These are phyloP conservation scores for Pangasius sanitwongsei DNA, from an alignment of 2,797 vertebrate genomes.

Conservation along the genomic window DNA sequence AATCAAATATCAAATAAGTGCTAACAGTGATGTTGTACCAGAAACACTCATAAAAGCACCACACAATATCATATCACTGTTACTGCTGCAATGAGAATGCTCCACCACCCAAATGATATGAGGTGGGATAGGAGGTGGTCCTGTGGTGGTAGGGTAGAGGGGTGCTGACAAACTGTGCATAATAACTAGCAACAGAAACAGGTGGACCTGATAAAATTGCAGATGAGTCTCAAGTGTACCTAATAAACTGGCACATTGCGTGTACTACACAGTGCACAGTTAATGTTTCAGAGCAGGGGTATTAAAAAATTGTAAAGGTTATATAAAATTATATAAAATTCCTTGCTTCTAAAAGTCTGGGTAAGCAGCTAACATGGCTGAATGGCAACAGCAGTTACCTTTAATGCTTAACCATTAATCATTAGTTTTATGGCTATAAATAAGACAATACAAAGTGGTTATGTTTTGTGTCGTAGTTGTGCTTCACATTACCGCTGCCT, in stretches of 20 bases:
- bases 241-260: not conserved
- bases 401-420: not conserved
- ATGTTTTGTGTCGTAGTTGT: not conserved
- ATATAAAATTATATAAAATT: not conserved
- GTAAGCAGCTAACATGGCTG: no score
- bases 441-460: not conserved
- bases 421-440: not conserved
- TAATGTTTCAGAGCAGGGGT: not conserved
- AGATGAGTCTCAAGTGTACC: not conserved
- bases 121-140: no score
- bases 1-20: constrained; percentile 1
- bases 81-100: not conserved
- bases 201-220: not conserved
- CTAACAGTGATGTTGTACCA: not conserved
- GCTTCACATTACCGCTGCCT: not conserved
- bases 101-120: not conserved
- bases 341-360: not conserved
- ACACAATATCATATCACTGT: not conserved
- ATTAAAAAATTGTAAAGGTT: not conserved
- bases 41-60: not conserved
- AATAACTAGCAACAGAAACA: not conserved
- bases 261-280: not conserved
- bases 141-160: not conserved
- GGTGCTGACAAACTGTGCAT: not conserved
- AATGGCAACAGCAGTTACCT: not conserved